Evolutionary conservation across 1,140 invertebrate genomes (phyloP).

Genomic region (Sycophila sp.): DNA sequence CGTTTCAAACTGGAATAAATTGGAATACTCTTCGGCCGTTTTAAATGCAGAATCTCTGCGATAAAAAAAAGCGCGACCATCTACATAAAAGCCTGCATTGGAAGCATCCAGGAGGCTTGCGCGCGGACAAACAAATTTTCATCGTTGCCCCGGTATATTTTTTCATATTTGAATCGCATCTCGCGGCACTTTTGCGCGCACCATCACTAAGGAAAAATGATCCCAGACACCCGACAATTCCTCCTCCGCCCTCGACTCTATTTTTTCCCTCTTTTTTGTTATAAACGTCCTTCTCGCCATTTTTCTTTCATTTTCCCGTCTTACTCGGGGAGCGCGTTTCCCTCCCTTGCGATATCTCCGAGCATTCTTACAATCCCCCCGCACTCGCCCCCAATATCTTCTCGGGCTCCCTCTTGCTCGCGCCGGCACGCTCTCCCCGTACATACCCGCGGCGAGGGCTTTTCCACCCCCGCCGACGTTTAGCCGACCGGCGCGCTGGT

Average conservation of each 20-base stretch:
- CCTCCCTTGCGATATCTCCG: constrained; percentile 42
- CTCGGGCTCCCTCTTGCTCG: constrained; percentile 37
- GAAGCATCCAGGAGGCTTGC: neutral
- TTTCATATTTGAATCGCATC: constrained; percentile 18
- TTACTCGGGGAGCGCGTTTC: neutral
- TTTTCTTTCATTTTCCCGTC: constrained; percentile 39
- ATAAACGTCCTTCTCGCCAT: constrained; percentile 44
- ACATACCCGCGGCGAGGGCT: constrained; percentile 37
- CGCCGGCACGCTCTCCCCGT: neutral
- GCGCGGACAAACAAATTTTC: neutral
- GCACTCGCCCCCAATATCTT: constrained; percentile 47
- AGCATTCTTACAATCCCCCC: constrained; percentile 48
- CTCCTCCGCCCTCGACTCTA: neutral
- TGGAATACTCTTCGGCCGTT: too few species aligned
- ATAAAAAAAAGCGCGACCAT: neutral
- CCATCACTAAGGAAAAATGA: neutral
- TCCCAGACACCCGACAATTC: neutral
- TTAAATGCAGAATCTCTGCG: too few species aligned
- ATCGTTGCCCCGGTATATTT: neutral
- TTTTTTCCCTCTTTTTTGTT: constrained; percentile 32
- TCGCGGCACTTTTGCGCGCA: neutral
- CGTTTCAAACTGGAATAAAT: too few species aligned
- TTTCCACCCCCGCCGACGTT: constrained; percentile 48
- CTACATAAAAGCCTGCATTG: neutral
- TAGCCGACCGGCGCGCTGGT: constrained; percentile 31